These are phyloP conservation scores for Prunella strophiata DNA, from an alignment of 2,797 vertebrate genomes.

Conservation along the genomic window DNA sequence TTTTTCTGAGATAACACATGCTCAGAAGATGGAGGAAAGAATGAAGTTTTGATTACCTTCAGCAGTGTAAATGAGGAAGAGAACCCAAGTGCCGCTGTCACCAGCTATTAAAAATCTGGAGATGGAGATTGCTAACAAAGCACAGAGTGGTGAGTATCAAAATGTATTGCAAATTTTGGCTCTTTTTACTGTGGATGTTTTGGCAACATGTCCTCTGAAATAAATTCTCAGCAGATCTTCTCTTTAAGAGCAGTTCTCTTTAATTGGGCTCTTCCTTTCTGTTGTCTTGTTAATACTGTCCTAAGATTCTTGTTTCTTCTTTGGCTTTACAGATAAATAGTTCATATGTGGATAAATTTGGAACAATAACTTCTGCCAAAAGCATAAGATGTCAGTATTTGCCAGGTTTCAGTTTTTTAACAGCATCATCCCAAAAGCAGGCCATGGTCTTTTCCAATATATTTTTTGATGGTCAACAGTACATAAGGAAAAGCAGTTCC, in stretches of 20 bases:
- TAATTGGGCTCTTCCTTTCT: neutral
- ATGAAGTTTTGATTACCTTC: neutral
- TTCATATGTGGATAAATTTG: neutral
- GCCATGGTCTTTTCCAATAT: neutral
- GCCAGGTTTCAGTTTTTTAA: neutral
- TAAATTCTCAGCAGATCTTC: neutral
- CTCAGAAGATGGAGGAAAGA: constrained; percentile 6
- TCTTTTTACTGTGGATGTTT: neutral
- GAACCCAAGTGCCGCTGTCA: neutral
- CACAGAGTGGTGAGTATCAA: neutral
- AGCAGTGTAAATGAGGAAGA: neutral
- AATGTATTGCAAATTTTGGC: neutral
- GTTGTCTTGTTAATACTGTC: neutral
- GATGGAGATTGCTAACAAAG: neutral
- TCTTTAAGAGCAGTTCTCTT: neutral
- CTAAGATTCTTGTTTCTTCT: neutral
- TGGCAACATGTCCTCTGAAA: neutral
- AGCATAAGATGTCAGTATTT: neutral
- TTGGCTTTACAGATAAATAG: neutral
- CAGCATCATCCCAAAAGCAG: neutral
- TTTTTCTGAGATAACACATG: neutral
- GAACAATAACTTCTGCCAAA: neutral
- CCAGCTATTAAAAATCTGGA: neutral
- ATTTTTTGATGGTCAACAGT: neutral
- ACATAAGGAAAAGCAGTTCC: constrained; percentile 2